phyloP scores from a whole-genome alignment of 2,113 vertebrate species.

The Brachypteracias leptosomus region DNA sequence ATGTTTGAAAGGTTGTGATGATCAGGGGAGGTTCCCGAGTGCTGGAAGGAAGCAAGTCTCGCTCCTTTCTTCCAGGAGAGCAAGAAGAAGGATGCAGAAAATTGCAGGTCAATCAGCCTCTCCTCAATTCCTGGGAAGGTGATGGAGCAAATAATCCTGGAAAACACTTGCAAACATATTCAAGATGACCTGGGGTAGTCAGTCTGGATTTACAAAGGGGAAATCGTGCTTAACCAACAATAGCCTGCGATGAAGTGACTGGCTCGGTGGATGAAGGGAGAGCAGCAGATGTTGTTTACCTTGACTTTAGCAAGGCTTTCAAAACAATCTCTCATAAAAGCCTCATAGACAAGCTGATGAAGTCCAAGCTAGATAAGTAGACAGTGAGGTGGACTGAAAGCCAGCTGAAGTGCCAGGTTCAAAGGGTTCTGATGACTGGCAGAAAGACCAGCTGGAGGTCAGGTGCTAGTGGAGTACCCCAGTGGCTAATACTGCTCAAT shows the following conservation, averaged over 20 bases:
- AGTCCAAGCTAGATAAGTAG: not conserved
- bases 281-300: constrained; percentile 51
- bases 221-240: not conserved
- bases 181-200: not conserved
- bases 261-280: not conserved
- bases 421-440: not conserved
- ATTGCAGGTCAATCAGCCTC: not conserved
- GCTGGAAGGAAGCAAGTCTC: not conserved
- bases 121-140: not conserved
- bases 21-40: not conserved
- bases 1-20: not conserved
- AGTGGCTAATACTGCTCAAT: not conserved
- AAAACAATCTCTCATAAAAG: constrained; percentile 7
- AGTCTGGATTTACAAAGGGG: not conserved
- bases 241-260: not conserved
- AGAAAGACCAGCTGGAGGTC: not conserved
- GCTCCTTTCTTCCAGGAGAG: not conserved
- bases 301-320: constrained; percentile 27
- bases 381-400: not conserved
- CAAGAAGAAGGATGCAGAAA: not conserved
- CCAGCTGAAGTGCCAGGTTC: not conserved
- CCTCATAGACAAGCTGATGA: not conserved
- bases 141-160: not conserved
- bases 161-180: not conserved
- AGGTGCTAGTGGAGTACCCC: fast-evolving